A percentile compares a stretch with the other conserved stretches of the same genome.
phyloP scores from a whole-genome alignment of 2,797 vertebrate genomes.

The Megalops cyprinoides region DNA sequence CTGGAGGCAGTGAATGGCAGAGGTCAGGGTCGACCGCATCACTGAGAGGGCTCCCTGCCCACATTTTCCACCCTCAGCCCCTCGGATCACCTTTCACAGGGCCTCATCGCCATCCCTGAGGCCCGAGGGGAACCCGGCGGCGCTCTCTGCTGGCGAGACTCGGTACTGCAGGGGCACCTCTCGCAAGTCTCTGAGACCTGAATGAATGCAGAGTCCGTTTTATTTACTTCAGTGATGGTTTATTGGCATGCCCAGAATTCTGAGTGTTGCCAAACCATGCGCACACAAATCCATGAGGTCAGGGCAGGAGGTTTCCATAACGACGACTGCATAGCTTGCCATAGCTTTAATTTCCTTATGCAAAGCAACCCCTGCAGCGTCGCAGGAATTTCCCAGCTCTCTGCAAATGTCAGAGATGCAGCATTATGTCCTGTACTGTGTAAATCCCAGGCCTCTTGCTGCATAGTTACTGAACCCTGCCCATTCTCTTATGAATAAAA shows the following conservation, averaged over 20 bases:
- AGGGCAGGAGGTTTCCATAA: not conserved
- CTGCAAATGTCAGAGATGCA: not conserved
- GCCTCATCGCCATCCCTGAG: slow-evolving; percentile 38
- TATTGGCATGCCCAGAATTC: too few species aligned
- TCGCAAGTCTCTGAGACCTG: not conserved
- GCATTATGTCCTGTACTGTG: not conserved
- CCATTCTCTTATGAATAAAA: slow-evolving; percentile 15
- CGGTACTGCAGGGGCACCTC: slow-evolving; percentile 19
- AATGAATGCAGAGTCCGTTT: not conserved
- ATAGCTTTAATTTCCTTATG: not conserved
- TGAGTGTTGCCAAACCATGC: not conserved
- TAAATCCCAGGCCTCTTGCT: too few species aligned
- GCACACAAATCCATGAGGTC: slow-evolving; percentile 8
- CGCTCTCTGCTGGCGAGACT: slow-evolving; percentile 49
- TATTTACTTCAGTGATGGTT: slow-evolving; percentile 25
- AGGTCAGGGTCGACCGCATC: slow-evolving; percentile 67
- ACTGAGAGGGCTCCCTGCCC: slow-evolving; percentile 53
- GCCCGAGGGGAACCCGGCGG: slow-evolving; percentile 24
- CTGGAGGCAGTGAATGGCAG: slow-evolving; percentile 53
- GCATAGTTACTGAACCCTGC: not conserved
- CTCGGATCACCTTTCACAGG: slow-evolving; percentile 66
- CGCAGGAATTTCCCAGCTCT: not conserved
- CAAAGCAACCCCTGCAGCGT: not conserved
- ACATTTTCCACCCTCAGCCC: slow-evolving; percentile 60
- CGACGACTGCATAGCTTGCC: not conserved